Conservation (phyloP, 2,888 invertebrate genomes). For the Apoda limacodes region DNA sequence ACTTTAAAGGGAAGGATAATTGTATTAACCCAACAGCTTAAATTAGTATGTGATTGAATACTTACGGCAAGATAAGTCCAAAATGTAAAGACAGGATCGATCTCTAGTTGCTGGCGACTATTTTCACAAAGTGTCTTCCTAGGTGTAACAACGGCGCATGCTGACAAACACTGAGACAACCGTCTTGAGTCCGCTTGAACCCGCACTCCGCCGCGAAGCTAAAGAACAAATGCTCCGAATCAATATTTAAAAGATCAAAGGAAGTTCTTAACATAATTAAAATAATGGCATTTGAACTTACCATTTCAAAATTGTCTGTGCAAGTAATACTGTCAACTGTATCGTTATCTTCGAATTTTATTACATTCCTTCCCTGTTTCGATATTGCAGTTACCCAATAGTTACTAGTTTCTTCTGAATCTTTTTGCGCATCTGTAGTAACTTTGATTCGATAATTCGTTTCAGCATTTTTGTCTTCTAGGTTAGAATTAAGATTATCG, state of each 20-base stretch:
- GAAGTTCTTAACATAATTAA: too few relatives aligned
- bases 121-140: slow-evolving; percentile 72
- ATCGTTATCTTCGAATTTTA: slow-evolving; percentile 34
- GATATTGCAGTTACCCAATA: slow-evolving; percentile 47
- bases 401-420: slow-evolving; percentile 31
- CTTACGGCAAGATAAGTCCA: slow-evolving; percentile 78
- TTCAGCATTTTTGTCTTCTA: slow-evolving; percentile 29
- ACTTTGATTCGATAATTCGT: slow-evolving; percentile 37
- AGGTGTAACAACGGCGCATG: slow-evolving; percentile 70
- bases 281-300: too few relatives aligned
- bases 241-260: too few relatives aligned
- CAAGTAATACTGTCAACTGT: slow-evolving; percentile 39
- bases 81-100: slow-evolving; percentile 76
- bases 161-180: slow-evolving; percentile 64
- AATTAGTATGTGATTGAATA: slow-evolving; percentile 12
- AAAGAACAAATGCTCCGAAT: too few relatives aligned
- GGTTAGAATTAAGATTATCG: slow-evolving; percentile 37
- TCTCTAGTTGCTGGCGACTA: slow-evolving; percentile 66
- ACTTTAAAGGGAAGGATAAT: not conserved
- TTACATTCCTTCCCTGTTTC: slow-evolving; percentile 29
- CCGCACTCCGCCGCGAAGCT: slow-evolving; percentile 24
- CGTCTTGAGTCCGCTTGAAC: slow-evolving; percentile 36
- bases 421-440: slow-evolving; percentile 36
- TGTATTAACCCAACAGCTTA: not conserved
- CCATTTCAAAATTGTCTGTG: slow-evolving; percentile 40